A percentile compares a stretch with the other conserved stretches of the same genome.
These are phyloP conservation scores for Chaetodon auriga DNA, from an alignment of 2,113 vertebrate genomes.

Conservation along the genomic window DNA sequence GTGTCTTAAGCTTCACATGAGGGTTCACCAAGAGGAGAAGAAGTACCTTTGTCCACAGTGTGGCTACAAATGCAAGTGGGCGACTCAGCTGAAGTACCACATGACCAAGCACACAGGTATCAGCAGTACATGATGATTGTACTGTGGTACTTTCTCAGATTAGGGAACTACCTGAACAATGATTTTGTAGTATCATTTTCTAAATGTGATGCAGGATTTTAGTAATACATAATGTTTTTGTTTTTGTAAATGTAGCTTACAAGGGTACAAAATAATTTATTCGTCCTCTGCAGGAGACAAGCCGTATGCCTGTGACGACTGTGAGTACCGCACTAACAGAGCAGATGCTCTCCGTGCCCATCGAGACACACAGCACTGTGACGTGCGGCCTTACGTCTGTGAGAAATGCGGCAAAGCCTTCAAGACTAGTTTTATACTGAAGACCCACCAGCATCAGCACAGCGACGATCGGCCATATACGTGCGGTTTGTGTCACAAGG, in stretches of 20 bases:
- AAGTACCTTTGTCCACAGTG: constrained; percentile 97
- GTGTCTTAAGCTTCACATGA: constrained; percentile 92
- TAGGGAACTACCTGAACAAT: not conserved
- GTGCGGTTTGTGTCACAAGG: constrained; percentile 89
- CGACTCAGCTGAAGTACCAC: constrained; percentile 98
- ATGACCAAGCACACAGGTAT: constrained; percentile 98
- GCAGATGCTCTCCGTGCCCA: constrained; percentile 93
- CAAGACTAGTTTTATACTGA: constrained; percentile 95
- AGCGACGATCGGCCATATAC: constrained; percentile 90
- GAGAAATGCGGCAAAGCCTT: constrained; percentile 98
- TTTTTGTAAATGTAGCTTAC: not conserved
- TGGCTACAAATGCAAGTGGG: constrained; percentile 99
- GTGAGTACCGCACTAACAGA: constrained; percentile 94
- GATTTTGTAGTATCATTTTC: not conserved
- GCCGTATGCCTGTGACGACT: constrained; percentile 90
- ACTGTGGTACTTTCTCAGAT: not conserved
- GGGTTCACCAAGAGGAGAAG: constrained; percentile 95
- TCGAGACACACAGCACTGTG: constrained; percentile 90
- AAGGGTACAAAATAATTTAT: not conserved
- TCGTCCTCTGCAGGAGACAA: constrained; percentile 88
- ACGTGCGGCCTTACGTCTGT: constrained; percentile 92
- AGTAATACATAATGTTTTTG: not conserved
- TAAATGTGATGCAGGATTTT: not conserved
- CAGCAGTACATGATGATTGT: not conserved
- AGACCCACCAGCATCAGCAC: constrained; percentile 95